Base-by-base conservation (phyloP, 1,140 invertebrate genomes). In the Macrotrachela quadricornifera region DNA sequence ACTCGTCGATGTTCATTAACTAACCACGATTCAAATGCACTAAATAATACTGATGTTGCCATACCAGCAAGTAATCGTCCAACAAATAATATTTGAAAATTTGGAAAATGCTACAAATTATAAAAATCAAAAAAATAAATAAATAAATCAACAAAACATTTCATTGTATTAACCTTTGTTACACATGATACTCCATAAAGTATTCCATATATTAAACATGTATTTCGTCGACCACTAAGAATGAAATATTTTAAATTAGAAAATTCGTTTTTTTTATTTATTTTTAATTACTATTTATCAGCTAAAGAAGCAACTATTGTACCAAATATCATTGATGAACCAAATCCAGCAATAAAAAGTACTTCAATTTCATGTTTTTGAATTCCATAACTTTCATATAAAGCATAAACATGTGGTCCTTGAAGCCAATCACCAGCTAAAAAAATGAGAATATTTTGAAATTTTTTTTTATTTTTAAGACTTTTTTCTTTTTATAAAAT, bases 21-120 rank as follows among this genome's bases (percentile, higher is more conserved):
- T 58, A 78, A 73, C 79, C 79, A 81, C 0, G 78, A 78, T 66
- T 81, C 79, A 64, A 80, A 81, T 6, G 77, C 76, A 38, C 78
- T 79, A 62, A 78, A 81, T 0, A 81, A 64, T 53, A 81, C 79
- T 0, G 78, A 79, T 1, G 79, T 80, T 1, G 79, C 76, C 56
- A 79, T 75, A 6, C 79, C 79, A 38, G 79, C 78, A 39, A 80
- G 68, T 14, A 80, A 61, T 13, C 78, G 67, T 11, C 77, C 77
- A 39, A 75, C 15, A 61, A 78, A 65, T 41, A 74, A 57, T 15
- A 74, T 63, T 50, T 64, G 65, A 57, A 75, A 73, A 53, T 70
- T 69, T 51, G 61, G 60, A 59, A 71, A 75, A 56, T 75, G 70
- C 68, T 76, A 59, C 52, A 62, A 54, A 55, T 66, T 50, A 3